phyloP scores from a whole-genome alignment of 2,888 invertebrate genomes.

The Gari tellinella region DNA sequence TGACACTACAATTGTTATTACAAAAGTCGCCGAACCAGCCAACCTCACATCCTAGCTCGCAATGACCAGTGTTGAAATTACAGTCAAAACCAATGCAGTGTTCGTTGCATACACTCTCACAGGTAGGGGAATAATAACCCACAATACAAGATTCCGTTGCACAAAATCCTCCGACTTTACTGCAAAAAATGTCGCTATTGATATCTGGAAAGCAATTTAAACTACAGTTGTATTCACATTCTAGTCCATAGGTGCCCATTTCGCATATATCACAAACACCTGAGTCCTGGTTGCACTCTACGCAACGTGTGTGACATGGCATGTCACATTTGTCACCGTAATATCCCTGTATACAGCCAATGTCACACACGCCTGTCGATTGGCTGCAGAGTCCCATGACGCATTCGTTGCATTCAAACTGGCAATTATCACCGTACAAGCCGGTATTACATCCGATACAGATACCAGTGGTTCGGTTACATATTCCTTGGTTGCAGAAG shows the following conservation, averaged over 20 bases:
- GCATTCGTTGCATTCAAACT: constrained; percentile 32
- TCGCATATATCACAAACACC: constrained; percentile 42
- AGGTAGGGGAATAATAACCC: constrained; percentile 32
- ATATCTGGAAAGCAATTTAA: constrained; percentile 19
- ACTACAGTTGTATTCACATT: constrained; percentile 47
- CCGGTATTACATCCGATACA: constrained; percentile 27
- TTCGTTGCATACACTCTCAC: constrained; percentile 19
- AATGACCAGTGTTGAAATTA: constrained; percentile 20
- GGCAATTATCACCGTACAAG: constrained; percentile 29
- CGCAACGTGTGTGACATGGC: constrained; percentile 34
- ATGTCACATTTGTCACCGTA: constrained; percentile 36
- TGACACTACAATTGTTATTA: constrained; percentile 11
- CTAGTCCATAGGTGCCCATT: constrained; percentile 27
- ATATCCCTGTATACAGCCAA: constrained; percentile 12
- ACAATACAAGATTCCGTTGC: constrained; percentile 8
- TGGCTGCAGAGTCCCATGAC: constrained; percentile 29
- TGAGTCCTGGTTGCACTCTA: constrained; percentile 31
- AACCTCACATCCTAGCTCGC: constrained; percentile 34
- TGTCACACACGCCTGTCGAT: constrained; percentile 21
- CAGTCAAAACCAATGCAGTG: constrained; percentile 32
- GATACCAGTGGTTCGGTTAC: constrained; percentile 34
- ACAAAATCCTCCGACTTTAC: constrained; percentile 34
- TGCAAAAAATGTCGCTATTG: constrained; percentile 24
- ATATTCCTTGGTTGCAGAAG: constrained; percentile 15
- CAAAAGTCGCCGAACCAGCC: constrained; percentile 37